phyloP scores from a whole-genome alignment of 2,888 invertebrate genomes.

The Abscondita cerata region DNA sequence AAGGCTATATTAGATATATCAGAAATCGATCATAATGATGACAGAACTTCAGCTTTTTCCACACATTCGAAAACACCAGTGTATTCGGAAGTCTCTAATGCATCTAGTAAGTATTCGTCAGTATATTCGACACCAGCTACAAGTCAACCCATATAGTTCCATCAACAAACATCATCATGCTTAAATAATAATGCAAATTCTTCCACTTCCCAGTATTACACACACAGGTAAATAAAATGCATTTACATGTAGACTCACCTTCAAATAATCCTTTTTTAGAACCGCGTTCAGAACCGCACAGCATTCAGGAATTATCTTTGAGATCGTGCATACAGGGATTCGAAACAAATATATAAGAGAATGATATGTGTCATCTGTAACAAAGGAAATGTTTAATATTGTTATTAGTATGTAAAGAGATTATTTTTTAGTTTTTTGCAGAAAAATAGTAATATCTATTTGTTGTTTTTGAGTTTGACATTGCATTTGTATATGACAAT shows the following conservation, averaged over 20 bases:
- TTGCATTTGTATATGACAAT: too few relatives aligned
- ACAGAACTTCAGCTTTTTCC: background rate
- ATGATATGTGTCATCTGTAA: constrained; percentile 4
- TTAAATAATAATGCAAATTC: too few relatives aligned
- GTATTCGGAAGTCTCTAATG: background rate
- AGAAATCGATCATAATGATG: background rate
- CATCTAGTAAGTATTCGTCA: background rate
- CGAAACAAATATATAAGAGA: constrained; percentile 8
- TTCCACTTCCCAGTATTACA: background rate
- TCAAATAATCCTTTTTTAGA: background rate
- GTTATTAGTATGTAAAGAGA: too few relatives aligned
- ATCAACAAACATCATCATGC: too few relatives aligned
- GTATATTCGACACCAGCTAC: background rate
- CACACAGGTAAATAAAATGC: background rate
- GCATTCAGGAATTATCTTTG: constrained; percentile 3
- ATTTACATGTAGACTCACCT: too few relatives aligned
- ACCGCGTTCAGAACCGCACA: background rate
- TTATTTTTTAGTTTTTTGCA: background rate
- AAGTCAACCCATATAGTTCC: background rate
- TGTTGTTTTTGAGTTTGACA: too few relatives aligned
- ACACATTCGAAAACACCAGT: background rate
- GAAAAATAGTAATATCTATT: too few relatives aligned
- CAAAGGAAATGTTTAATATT: too few relatives aligned
- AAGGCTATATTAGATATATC: background rate
- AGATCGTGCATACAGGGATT: constrained; percentile 3